A percentile compares a stretch with the other conserved stretches of the same genome.
These are phyloP conservation scores for Monoplex corrugatus DNA, from an alignment of 2,888 invertebrate genomes.

Conservation along the genomic window DNA sequence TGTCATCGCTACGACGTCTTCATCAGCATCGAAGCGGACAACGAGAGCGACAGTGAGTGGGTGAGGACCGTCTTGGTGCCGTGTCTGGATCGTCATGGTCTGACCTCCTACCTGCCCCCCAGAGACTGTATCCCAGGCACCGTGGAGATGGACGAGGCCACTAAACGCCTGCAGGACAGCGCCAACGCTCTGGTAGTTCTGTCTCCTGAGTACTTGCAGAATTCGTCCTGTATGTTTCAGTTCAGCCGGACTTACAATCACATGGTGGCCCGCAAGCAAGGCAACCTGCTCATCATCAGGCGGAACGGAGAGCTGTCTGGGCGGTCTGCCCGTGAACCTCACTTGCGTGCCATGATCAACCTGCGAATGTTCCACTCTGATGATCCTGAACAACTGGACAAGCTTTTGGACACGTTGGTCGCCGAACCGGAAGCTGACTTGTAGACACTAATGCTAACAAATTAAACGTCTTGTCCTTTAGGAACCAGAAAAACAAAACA, in stretches of 20 bases:
- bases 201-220: slow-evolving; percentile 15
- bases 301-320: not conserved
- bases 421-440: not conserved
- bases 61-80: slow-evolving; percentile 18
- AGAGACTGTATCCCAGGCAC: slow-evolving; percentile 20
- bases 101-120: not conserved
- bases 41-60: slow-evolving; percentile 26
- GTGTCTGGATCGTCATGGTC: not conserved
- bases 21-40: slow-evolving; percentile 35
- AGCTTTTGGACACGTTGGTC: not conserved
- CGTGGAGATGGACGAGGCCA: slow-evolving; percentile 39
- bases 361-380: slow-evolving; percentile 29
- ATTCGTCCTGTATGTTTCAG: slow-evolving; percentile 37
- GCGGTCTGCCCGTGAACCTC: not conserved
- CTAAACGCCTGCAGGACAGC: slow-evolving; percentile 30
- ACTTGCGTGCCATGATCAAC: slow-evolving; percentile 35
- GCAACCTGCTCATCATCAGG: not conserved
- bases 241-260: slow-evolving; percentile 37
- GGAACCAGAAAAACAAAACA: no score
- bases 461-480: no score
- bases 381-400: not conserved
- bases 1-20: slow-evolving; percentile 7
- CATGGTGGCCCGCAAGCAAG: not conserved
- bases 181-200: slow-evolving; percentile 17
- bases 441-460: no score